phyloP scores from a whole-genome alignment of 2,888 invertebrate species.

The Andrena hattorfiana region DNA sequence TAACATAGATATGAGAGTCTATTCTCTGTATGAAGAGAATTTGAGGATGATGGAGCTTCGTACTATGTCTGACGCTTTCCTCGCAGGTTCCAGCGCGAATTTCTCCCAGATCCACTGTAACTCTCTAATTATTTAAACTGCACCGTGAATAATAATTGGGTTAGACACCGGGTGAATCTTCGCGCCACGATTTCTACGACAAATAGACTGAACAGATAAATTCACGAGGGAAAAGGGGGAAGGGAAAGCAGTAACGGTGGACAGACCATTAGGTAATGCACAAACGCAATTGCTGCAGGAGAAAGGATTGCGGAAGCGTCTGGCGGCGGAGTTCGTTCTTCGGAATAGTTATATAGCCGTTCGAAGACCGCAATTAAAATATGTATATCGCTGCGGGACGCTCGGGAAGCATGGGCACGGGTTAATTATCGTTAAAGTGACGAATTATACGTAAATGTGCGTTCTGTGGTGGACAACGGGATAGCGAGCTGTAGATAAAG shows the following conservation, averaged over 20 bases:
- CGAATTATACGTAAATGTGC: not conserved
- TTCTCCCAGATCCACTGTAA: not conserved
- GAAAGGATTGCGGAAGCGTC: slow-evolving; percentile 42
- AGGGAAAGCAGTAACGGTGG: not conserved
- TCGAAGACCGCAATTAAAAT: not conserved
- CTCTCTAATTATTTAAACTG: slow-evolving; percentile 16
- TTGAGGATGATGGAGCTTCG: not conserved
- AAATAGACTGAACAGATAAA: not conserved
- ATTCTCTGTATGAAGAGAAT: not conserved
- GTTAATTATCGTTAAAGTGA: not conserved
- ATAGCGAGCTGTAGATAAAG: not conserved
- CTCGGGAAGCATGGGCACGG: not conserved
- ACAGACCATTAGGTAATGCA: slow-evolving; percentile 21
- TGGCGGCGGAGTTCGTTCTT: not conserved
- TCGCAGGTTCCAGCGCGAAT: not conserved
- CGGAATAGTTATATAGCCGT: not conserved
- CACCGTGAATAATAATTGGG: not conserved
- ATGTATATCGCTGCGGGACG: not conserved
- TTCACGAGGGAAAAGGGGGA: not conserved
- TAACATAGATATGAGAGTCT: not conserved
- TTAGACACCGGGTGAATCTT: not conserved
- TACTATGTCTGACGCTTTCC: not conserved
- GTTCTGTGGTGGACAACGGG: too few species aligned
- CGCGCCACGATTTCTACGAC: not conserved
- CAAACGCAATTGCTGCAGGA: slow-evolving; percentile 15